Conservation (phyloP, 2,113 vertebrate genomes). For the Cacatua alba region DNA sequence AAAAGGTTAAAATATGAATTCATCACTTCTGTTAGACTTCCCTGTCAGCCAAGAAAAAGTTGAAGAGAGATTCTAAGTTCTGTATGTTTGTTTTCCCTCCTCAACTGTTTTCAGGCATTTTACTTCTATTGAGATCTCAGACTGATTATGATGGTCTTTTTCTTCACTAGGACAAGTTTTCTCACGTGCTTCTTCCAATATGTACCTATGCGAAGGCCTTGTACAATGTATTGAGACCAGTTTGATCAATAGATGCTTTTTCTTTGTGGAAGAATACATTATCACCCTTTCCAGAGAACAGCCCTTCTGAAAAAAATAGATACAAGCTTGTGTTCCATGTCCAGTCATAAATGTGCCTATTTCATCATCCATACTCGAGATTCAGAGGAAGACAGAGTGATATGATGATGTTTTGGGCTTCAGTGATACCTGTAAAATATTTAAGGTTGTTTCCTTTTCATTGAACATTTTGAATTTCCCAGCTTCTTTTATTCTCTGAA, state of each 20-base stretch:
- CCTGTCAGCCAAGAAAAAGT: background rate
- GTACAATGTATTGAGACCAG: background rate
- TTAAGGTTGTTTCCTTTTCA: background rate
- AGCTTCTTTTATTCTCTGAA: background rate
- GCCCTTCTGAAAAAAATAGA: background rate
- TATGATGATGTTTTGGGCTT: background rate
- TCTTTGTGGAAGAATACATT: background rate
- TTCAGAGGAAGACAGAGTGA: background rate
- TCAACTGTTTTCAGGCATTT: background rate
- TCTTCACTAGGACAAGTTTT: background rate
- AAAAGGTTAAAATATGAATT: background rate
- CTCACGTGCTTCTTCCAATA: rapidly evolving
- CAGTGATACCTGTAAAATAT: background rate
- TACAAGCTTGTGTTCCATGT: background rate
- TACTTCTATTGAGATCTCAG: background rate
- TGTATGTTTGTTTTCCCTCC: background rate
- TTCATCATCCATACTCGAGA: background rate
- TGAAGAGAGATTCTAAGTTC: background rate
- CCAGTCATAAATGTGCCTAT: background rate
- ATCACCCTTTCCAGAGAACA: background rate
- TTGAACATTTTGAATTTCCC: background rate
- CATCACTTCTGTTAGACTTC: background rate
- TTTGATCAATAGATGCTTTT: background rate
- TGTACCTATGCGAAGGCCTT: background rate
- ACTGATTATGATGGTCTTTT: background rate